These are phyloP conservation scores for Bradypodion pumilum DNA, from an alignment of 2,797 vertebrate genomes.

Conservation along the genomic window DNA sequence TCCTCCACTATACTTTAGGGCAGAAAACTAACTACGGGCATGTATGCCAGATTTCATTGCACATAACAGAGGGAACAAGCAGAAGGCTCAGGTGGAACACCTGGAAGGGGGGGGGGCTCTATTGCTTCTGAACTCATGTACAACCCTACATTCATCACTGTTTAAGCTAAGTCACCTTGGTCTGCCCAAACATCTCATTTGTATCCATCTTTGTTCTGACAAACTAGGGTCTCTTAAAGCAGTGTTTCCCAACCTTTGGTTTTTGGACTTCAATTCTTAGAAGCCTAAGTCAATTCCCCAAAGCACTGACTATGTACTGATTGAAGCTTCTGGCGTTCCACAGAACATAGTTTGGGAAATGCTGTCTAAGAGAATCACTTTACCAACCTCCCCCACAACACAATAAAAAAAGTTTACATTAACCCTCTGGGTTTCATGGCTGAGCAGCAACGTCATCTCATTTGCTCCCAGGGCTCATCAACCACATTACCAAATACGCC, in stretches of 20 bases:
- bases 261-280: too few relatives aligned
- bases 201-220: background rate
- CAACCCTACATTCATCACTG: background rate
- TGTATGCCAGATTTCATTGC: background rate
- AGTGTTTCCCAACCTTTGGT: too few relatives aligned
- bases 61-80: background rate
- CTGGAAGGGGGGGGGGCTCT: too few relatives aligned
- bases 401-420: too few relatives aligned
- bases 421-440: background rate
- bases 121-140: background rate
- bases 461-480: background rate
- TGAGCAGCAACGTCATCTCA: background rate
- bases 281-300: too few relatives aligned
- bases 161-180: too few relatives aligned
- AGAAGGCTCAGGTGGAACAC: background rate
- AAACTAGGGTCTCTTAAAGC: too few relatives aligned
- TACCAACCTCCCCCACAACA: too few relatives aligned
- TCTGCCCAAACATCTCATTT: background rate
- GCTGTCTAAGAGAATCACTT: background rate
- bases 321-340: too few relatives aligned
- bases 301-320: too few relatives aligned
- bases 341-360: too few relatives aligned
- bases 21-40: background rate
- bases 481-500: background rate
- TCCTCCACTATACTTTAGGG: background rate